Base-by-base conservation (phyloP, 2,888 invertebrate species). In the Pyralis farinalis region DNA sequence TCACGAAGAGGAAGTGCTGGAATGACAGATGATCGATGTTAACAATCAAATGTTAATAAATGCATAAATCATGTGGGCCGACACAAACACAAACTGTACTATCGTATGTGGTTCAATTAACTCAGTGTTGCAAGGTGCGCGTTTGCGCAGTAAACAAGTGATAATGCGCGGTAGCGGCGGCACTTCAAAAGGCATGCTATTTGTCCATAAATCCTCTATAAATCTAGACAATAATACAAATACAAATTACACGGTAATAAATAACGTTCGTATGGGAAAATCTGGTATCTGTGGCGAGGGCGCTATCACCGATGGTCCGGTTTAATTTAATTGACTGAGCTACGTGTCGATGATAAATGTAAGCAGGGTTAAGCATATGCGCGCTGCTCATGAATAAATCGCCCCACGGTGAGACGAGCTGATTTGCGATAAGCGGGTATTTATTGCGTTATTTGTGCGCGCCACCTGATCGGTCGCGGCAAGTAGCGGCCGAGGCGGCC, bases 371-470 rank as follows among this genome's bases (percentile, higher is more conserved):
- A 80, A 84, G 75, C 80, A 80, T 76, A 81, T 77, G 78, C 77
- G 64, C 62, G 57, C 57, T 53, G 71, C 75, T 78, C 77, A 81
- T 83, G 84, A 83, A 86, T 87, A 86, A 78, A 86, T 85, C 76
- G 81, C 70, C 72, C 68, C 72, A 74, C 70, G 71, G 72, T 72
- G 78, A 77, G 82, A 80, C 67, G 78, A 82, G 73, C 78, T 83
- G 87, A 88, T 88, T 86, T 83, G 86, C 84, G 87, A 87, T 87
- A 87, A 86, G 84, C 78, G 66, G 61, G 73, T 84, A 86, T 87
- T 86, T 86, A 87, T 86, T 84, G 79, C 78, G 76, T 78, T 79
- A 84, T 82, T 81, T 81, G 79, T 79, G 71, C 72, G 63, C 61
- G 72, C 72, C 78, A 80, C 83, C 70, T 74, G 71, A 71, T 62